A percentile compares a stretch with the other conserved stretches of the same genome.
Evolutionary conservation across 2,797 vertebrate genomes (phyloP).

Genomic region (Sebastes steindachneri): DNA sequence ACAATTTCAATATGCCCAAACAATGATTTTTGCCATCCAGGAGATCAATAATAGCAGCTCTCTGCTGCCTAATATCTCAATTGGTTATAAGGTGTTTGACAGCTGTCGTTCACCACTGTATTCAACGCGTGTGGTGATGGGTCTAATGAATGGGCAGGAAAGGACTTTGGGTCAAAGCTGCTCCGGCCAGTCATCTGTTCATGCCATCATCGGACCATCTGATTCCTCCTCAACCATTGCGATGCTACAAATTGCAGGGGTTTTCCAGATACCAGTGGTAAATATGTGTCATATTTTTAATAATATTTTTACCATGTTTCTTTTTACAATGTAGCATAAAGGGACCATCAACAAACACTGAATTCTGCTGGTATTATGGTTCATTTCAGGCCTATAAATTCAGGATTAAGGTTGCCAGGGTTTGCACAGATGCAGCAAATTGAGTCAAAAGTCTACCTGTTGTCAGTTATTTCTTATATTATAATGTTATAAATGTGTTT

Average conservation of each 20-base stretch:
- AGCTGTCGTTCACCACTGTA: constrained; percentile 78
- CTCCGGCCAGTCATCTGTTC: constrained; percentile 69
- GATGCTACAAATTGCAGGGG: constrained; percentile 77
- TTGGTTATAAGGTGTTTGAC: constrained; percentile 82
- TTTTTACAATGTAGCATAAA: neutral
- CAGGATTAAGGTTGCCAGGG: neutral
- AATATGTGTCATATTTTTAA: constrained; percentile 10
- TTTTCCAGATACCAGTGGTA: constrained; percentile 84
- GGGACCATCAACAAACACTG: neutral
- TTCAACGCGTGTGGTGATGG: constrained; percentile 75
- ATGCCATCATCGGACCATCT: constrained; percentile 80
- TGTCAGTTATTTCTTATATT: neutral
- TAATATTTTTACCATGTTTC: neutral
- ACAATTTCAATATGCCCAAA: constrained; percentile 82
- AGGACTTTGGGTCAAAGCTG: constrained; percentile 57
- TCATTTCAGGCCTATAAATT: neutral
- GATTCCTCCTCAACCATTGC: constrained; percentile 83
- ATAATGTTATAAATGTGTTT: neutral
- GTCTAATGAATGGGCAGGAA: constrained; percentile 77
- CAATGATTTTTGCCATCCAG: constrained; percentile 85
- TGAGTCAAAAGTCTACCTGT: neutral
- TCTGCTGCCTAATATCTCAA: constrained; percentile 76
- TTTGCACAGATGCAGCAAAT: neutral
- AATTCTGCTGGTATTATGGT: too few species aligned
- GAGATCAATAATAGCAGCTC: constrained; percentile 84